Conservation (phyloP, 2,797 vertebrate genomes). For the Lates japonicus region DNA sequence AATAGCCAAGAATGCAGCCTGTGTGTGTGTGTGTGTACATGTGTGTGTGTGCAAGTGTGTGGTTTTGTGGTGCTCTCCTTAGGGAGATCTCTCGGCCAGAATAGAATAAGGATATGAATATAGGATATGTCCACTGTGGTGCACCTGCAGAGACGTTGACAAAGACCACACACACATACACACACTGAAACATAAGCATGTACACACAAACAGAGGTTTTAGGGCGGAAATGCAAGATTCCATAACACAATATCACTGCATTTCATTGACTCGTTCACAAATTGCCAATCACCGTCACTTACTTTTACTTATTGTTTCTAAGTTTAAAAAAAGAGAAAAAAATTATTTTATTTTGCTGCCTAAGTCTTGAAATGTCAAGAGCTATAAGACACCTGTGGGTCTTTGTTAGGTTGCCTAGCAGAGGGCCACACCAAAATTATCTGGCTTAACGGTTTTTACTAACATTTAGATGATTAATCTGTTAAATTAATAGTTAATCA, state of each 20-base stretch:
- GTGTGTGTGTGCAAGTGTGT: constrained; percentile 8
- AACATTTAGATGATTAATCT: neutral
- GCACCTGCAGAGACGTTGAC: constrained; percentile 85
- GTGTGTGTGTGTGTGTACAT: constrained; percentile 28
- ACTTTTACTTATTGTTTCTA: neutral
- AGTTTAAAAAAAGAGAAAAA: neutral
- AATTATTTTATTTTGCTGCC: neutral
- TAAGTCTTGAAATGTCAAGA: neutral
- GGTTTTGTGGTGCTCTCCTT: constrained; percentile 75
- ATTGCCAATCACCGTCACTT: constrained; percentile 11
- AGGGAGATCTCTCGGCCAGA: constrained; percentile 75
- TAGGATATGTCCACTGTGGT: constrained; percentile 80
- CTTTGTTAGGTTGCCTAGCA: neutral
- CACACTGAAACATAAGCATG: constrained; percentile 32
- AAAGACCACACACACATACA: constrained; percentile 66
- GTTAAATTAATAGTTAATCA: neutral
- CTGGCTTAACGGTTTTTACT: neutral
- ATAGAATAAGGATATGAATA: constrained; percentile 88
- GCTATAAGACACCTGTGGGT: neutral
- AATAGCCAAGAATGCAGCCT: constrained; percentile 36
- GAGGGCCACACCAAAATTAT: neutral
- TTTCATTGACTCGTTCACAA: constrained; percentile 56
- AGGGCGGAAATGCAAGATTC: constrained; percentile 80
- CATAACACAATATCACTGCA: constrained; percentile 59
- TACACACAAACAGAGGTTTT: constrained; percentile 51